phyloP scores from a whole-genome alignment of 2,113 vertebrate genomes.

The Zapus hudsonius region DNA sequence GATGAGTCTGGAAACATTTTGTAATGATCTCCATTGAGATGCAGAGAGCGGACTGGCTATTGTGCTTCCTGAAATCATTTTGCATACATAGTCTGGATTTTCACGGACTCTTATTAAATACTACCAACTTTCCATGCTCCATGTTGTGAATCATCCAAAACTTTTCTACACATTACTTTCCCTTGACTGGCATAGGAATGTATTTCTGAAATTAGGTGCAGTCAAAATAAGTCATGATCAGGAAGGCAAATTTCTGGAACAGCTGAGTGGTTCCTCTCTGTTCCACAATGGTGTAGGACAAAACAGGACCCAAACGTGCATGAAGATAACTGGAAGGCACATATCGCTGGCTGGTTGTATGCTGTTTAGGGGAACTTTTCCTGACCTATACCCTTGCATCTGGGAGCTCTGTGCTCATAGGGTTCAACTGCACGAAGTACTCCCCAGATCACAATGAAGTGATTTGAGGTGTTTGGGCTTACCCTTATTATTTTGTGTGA shows the following conservation, averaged over 20 bases:
- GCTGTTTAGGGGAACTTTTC: not conserved
- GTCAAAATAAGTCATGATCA: constrained; percentile 52
- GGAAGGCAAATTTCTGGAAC: not conserved
- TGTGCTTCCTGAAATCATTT: constrained; percentile 37
- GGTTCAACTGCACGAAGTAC: not conserved
- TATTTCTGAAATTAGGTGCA: constrained; percentile 55
- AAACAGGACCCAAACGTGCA: not conserved
- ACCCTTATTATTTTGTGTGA: not conserved
- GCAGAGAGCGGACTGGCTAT: not conserved
- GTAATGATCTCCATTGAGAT: not conserved
- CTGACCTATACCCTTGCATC: not conserved
- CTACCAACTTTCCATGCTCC: not conserved
- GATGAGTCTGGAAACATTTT: not conserved
- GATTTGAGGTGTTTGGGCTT: not conserved
- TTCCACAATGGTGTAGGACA: not conserved
- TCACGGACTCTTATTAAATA: constrained; percentile 37
- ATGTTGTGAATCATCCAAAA: constrained; percentile 49
- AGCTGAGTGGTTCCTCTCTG: constrained; percentile 6
- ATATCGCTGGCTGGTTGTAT: not conserved
- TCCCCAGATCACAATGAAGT: not conserved
- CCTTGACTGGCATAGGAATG: constrained; percentile 44
- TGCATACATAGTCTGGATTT: constrained; percentile 16
- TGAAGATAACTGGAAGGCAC: not conserved
- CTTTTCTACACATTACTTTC: constrained; percentile 33
- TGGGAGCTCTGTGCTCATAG: not conserved